These are phyloP conservation scores for Percina caprodes DNA, from an alignment of 2,113 vertebrate genomes.

Conservation along the genomic window DNA sequence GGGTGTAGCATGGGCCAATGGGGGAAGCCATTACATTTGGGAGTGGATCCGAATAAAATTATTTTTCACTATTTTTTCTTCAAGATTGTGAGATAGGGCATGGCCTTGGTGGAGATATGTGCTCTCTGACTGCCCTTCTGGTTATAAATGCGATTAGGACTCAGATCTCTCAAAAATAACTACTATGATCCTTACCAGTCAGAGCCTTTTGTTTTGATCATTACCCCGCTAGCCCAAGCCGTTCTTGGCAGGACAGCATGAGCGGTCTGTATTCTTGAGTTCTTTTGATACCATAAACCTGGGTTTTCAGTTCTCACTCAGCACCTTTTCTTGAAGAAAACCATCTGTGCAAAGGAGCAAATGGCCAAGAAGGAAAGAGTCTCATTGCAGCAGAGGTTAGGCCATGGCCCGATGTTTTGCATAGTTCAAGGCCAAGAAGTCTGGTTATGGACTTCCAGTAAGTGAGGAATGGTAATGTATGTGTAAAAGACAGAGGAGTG, in stretches of 20 bases:
- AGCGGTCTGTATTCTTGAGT: conserved; percentile 12
- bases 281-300: conserved; percentile 63
- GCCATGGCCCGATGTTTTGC: conserved; percentile 33
- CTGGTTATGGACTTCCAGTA: conserved; percentile 33
- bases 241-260: conserved; percentile 29
- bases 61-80: no score
- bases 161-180: conserved; percentile 30
- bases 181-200: conserved; percentile 2
- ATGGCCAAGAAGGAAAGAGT: conserved; percentile 47
- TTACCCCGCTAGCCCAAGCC: conserved; percentile 8
- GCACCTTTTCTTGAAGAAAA: conserved; percentile 69
- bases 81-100: no score
- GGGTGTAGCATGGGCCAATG: no score
- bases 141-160: background rate
- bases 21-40: no score
- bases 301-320: conserved; percentile 70
- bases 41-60: no score
- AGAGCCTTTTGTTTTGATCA: conserved; percentile 39
- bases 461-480: conserved; percentile 26
- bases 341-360: conserved; percentile 75
- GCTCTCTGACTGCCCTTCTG: no score
- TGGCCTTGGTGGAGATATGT: no score
- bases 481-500: conserved; percentile 42
- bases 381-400: conserved; percentile 46
- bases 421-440: conserved; percentile 43